Base-by-base conservation (phyloP, 2,113 vertebrate genomes). In the Apeltes quadracus region DNA sequence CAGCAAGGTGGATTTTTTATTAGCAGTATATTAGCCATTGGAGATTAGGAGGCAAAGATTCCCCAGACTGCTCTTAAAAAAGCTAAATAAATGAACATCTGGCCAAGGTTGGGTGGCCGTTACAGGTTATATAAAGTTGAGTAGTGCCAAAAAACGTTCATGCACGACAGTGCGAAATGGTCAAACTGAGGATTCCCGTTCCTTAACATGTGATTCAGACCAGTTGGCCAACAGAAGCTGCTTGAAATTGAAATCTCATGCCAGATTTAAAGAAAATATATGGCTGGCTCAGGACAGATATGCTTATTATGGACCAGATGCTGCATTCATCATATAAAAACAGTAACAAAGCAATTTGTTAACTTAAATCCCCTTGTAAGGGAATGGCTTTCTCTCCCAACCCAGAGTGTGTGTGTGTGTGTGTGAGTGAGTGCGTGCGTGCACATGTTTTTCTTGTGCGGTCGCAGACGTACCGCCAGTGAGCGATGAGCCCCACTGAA, bases 221-320 rank as follows among this genome's bases (percentile, higher is more conserved):
- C 38, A 62, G 41, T 20, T 67, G 69, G 51, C 67, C 80, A 53
- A 86, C 62, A 85, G 81, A 90, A 90, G 86, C 89, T 62, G 83
- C 86, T 79, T 81, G 75, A 93, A 93, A 93, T 89, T 90, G 61
- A 88, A 93, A 89, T 91, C 73, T 70, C 78, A 90, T 72, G 75
- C 73, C 73, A 72, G 84, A 76, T 84, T 85, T 67, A 73, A 82
- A 63, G 64, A 71, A 78, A 87, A 80, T 78, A 80, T 84, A 85
- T 84, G 65, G 81, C 77, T 74, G 65, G 83, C 65, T 86, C 62
- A 79, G 36, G 53, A n/a, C 56, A 59, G 80, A 61, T 79, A 39
- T 61, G 4, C 14, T 7, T 63, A 32, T 23, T 69, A 69, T 75
- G 29, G 50, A 73, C 55, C 66, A 84, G 73, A 83, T 71, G 77